Conservation (phyloP, 2,888 invertebrate species). For the Nowickia ferox region DNA sequence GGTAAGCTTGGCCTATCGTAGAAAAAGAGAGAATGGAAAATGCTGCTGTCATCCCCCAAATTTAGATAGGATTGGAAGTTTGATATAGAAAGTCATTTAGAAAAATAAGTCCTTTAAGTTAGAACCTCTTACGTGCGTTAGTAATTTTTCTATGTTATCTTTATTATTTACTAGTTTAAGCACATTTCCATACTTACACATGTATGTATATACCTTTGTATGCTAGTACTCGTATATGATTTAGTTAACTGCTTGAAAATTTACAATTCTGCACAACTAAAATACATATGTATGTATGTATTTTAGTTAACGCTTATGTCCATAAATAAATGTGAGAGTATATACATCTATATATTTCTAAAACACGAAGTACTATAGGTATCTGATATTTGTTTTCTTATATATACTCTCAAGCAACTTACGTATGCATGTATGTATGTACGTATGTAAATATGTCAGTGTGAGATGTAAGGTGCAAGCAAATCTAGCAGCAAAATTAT, state of each 20-base stretch:
- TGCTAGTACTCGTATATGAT: not conserved
- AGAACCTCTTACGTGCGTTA: not conserved
- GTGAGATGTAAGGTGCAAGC: not conserved
- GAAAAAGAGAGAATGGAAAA: too few species aligned
- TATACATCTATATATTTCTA: too few species aligned
- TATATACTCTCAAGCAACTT: not conserved
- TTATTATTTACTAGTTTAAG: constrained; percentile 23
- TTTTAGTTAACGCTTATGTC: constrained; percentile 58
- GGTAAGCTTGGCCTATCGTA: too few species aligned
- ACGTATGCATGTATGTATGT: not conserved
- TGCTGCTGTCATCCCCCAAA: too few species aligned
- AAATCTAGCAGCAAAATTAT: not conserved
- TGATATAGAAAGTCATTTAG: too few species aligned
- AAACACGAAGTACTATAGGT: constrained; percentile 57
- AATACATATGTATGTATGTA: constrained; percentile 25
- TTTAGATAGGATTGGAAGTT: too few species aligned
- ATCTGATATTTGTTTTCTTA: constrained; percentile 37
- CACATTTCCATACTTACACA: too few species aligned
- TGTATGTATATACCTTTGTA: not conserved
- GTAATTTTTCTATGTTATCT: constrained; percentile 29
- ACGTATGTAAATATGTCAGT: not conserved
- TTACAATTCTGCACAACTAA: not conserved
- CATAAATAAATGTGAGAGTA: constrained; percentile 66
- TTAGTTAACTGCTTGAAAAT: not conserved
- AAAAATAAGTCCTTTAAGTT: not conserved